Evolutionary conservation across 2,797 vertebrate species (phyloP).

Genomic region (Tenualosa ilisha): DNA sequence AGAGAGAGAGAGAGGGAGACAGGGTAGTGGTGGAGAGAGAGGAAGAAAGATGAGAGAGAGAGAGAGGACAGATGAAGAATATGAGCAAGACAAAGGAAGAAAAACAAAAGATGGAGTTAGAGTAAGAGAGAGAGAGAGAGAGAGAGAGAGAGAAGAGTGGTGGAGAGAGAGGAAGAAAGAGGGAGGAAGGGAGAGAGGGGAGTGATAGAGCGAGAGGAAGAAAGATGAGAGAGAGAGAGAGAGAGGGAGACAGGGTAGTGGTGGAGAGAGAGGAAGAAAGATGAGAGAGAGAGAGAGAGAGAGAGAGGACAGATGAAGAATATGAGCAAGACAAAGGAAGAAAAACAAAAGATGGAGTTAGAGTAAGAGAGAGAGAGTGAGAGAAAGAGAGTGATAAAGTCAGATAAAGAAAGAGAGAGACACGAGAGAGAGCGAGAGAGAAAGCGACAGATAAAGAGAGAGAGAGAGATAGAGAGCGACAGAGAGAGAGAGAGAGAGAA

Average conservation of each 20-base stretch:
- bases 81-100: background rate
- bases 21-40: background rate
- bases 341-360: background rate
- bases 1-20: background rate
- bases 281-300: background rate
- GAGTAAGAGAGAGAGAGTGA: background rate
- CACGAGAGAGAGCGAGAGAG: constrained; percentile 11
- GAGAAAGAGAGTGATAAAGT: constrained; percentile 8
- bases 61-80: background rate
- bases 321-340: background rate
- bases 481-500: constrained; percentile 11
- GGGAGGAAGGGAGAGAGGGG: background rate
- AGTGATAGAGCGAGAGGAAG: too few relatives aligned
- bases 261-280: background rate
- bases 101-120: background rate
- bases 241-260: background rate
- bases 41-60: background rate
- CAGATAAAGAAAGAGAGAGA: background rate
- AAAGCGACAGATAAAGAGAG: background rate
- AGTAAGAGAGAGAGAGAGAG: constrained; percentile 16
- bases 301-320: background rate
- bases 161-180: constrained; percentile 27
- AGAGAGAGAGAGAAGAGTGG: too few relatives aligned
- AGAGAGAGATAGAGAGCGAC: background rate
- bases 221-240: too few relatives aligned